Evolutionary conservation across 2,888 invertebrate genomes (phyloP).

Genomic region (Orthosia incerta): DNA sequence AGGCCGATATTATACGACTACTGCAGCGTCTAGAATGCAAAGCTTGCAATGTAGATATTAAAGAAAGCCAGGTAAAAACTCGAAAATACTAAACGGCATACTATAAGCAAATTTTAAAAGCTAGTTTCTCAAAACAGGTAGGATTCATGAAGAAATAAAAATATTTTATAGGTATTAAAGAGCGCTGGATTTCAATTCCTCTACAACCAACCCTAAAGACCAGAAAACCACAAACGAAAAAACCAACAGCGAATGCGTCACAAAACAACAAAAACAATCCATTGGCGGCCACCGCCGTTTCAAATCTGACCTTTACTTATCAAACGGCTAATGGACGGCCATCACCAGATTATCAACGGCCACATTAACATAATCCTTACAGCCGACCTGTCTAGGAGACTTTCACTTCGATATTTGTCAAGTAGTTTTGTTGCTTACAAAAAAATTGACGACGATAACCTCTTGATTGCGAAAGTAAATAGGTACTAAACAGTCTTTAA

Average conservation of each 20-base stretch:
- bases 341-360: conserved; percentile 67
- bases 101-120: neutral
- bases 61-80: neutral
- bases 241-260: conserved; percentile 8
- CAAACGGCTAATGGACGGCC: conserved; percentile 77
- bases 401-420: conserved; percentile 70
- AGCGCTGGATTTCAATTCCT: neutral
- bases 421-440: conserved; percentile 44
- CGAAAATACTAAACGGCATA: neutral
- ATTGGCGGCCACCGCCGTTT: conserved; percentile 50
- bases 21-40: conserved; percentile 1
- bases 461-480: conserved; percentile 59
- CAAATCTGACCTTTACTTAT: conserved; percentile 81
- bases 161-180: neutral
- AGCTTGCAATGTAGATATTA: neutral
- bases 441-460: conserved; percentile 56
- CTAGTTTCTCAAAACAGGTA: no score
- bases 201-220: neutral
- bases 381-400: conserved; percentile 62
- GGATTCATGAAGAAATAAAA: neutral
- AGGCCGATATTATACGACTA: neutral
- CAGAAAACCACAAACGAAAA: conserved; percentile 23
- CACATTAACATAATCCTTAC: conserved; percentile 75
- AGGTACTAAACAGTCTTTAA: conserved; percentile 5
- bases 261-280: conserved; percentile 39